Conservation (phyloP, 2,113 vertebrate species). For the Anguilla japonica region DNA sequence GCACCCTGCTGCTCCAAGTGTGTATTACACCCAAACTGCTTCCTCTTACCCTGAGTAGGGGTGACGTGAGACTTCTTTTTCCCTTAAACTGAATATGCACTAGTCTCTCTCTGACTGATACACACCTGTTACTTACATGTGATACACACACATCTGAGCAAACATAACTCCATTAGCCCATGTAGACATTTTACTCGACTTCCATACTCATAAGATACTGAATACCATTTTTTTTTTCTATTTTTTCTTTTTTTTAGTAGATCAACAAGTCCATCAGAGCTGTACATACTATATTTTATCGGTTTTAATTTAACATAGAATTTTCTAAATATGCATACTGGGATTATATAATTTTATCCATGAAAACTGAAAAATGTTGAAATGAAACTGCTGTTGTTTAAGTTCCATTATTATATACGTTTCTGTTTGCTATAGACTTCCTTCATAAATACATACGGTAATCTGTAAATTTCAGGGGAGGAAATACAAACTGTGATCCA, state of each 20-base stretch:
- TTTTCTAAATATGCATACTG: not conserved
- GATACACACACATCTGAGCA: not conserved
- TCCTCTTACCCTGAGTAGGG: not conserved
- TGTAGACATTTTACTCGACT: not conserved
- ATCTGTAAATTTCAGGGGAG: constrained; percentile 1
- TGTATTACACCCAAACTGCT: constrained; percentile 1
- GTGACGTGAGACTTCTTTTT: not conserved
- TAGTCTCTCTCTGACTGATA: not conserved
- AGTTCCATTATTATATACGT: not conserved
- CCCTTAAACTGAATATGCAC: not conserved
- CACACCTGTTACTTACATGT: not conserved
- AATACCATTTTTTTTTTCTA: not conserved
- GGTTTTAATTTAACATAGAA: not conserved
- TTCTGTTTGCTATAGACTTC: not conserved
- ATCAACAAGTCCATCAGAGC: not conserved
- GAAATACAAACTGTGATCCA: constrained; percentile 10
- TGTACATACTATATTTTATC: not conserved
- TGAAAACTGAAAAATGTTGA: not conserved
- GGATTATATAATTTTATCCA: not conserved
- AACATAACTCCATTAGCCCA: no score
- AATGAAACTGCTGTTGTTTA: not conserved
- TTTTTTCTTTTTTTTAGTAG: not conserved
- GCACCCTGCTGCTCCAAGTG: not conserved
- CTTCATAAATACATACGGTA: not conserved
- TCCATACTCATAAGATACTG: not conserved